Conservation (phyloP, 92 coral and sea anemone genomes). For the Porites cylindrica region DNA sequence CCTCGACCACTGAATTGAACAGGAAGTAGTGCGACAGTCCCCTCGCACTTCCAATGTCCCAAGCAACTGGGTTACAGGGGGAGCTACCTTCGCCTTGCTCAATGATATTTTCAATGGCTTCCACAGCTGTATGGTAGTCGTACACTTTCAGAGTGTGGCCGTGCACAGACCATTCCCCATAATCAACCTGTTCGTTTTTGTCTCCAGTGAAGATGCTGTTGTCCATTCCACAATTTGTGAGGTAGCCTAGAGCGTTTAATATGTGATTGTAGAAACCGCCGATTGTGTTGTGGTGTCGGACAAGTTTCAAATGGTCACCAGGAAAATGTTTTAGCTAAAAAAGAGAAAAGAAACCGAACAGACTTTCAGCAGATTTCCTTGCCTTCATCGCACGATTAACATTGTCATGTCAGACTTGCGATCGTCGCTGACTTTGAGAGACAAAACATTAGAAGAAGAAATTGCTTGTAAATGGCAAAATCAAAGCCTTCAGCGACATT, state of each 20-base stretch:
- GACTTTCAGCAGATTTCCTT: no score
- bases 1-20: conserved; percentile 72
- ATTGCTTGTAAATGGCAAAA: no score
- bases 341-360: no score
- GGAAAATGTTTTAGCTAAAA: not conserved
- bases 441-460: no score
- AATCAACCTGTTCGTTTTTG: conserved; percentile 40
- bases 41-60: conserved; percentile 31
- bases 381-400: no score
- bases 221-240: conserved; percentile 63
- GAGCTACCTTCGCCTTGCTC: conserved; percentile 88
- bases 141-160: conserved; percentile 52
- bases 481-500: no score
- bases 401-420: no score
- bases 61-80: conserved; percentile 75
- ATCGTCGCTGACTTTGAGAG: no score
- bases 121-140: conserved; percentile 68
- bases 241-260: conserved; percentile 55
- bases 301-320: not conserved
- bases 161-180: conserved; percentile 23
- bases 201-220: conserved; percentile 71
- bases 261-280: conserved; percentile 74
- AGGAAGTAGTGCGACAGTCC: conserved; percentile 79
- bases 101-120: conserved; percentile 68
- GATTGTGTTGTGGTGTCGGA: conserved; percentile 63